These are phyloP conservation scores for Pyrochroa serraticornis DNA, from an alignment of 2,888 invertebrate genomes.

Conservation along the genomic window DNA sequence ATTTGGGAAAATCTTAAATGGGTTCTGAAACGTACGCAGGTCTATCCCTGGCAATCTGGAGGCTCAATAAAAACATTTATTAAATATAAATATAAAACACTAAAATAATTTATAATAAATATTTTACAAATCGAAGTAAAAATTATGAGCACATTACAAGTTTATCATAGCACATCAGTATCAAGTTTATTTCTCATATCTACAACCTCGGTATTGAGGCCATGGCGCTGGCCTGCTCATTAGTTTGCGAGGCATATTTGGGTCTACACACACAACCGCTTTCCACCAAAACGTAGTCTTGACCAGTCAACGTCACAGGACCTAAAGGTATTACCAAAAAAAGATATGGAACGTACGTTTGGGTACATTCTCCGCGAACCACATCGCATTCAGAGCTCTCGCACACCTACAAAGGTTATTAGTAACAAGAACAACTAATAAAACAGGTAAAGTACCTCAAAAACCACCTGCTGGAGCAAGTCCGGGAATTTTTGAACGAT, in stretches of 20 bases:
- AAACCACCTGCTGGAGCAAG: constrained; percentile 88
- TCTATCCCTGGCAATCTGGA: too few species aligned
- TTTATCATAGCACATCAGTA: too few species aligned
- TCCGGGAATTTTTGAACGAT: constrained; percentile 95
- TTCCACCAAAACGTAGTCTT: constrained; percentile 93
- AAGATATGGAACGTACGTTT: constrained; percentile 89
- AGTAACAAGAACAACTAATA: constrained; percentile 4
- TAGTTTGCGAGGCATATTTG: constrained; percentile 53
- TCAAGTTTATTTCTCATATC: not conserved
- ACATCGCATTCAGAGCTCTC: constrained; percentile 81
- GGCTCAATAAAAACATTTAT: constrained; percentile 5
- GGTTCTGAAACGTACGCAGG: too few species aligned
- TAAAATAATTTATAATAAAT: constrained; percentile 22
- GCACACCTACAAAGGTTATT: constrained; percentile 65
- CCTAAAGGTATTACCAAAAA: constrained; percentile 90
- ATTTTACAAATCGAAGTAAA: constrained; percentile 20
- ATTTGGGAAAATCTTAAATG: too few species aligned
- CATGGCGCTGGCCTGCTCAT: constrained; percentile 53
- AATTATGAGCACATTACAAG: constrained; percentile 23
- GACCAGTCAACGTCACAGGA: constrained; percentile 88
- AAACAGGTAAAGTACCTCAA: constrained; percentile 69
- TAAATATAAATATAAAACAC: constrained; percentile 24
- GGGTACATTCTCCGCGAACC: constrained; percentile 87
- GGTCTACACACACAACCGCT: constrained; percentile 90
- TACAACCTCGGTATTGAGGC: constrained; percentile 55